These are phyloP conservation scores for Lottia scabra DNA, from an alignment of 2,888 invertebrate species.

Conservation along the genomic window DNA sequence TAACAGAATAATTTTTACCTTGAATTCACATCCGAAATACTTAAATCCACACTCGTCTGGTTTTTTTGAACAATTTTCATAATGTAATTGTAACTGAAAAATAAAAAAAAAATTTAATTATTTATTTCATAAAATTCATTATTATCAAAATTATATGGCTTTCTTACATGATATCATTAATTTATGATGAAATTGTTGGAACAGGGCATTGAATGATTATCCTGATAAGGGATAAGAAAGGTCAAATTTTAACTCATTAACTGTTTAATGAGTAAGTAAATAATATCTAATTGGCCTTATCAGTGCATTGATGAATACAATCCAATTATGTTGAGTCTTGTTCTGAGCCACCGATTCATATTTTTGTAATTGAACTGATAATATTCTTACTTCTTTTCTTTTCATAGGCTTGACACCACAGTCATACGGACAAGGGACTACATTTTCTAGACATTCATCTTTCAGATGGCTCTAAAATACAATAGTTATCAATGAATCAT, in stretches of 20 bases:
- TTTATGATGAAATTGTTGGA: too few relatives aligned
- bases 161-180: too few relatives aligned
- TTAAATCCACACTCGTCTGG: not conserved
- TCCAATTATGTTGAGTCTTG: too few relatives aligned
- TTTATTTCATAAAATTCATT: too few relatives aligned
- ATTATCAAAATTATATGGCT: too few relatives aligned
- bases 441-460: not conserved
- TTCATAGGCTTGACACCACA: not conserved
- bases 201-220: too few relatives aligned
- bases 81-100: not conserved
- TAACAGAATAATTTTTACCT: not conserved
- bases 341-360: too few relatives aligned
- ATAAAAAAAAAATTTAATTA: not conserved
- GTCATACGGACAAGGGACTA: not conserved
- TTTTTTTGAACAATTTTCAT: not conserved
- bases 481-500: not conserved
- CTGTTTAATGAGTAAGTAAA: too few relatives aligned
- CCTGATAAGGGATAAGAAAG: too few relatives aligned
- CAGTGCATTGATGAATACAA: too few relatives aligned
- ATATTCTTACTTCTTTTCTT: not conserved
- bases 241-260: too few relatives aligned
- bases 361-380: not conserved
- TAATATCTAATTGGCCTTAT: too few relatives aligned
- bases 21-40: not conserved
- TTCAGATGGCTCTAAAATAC: not conserved